Evolutionary conservation across 2,888 invertebrate genomes (phyloP).

Genomic region (Eristalis tenax): DNA sequence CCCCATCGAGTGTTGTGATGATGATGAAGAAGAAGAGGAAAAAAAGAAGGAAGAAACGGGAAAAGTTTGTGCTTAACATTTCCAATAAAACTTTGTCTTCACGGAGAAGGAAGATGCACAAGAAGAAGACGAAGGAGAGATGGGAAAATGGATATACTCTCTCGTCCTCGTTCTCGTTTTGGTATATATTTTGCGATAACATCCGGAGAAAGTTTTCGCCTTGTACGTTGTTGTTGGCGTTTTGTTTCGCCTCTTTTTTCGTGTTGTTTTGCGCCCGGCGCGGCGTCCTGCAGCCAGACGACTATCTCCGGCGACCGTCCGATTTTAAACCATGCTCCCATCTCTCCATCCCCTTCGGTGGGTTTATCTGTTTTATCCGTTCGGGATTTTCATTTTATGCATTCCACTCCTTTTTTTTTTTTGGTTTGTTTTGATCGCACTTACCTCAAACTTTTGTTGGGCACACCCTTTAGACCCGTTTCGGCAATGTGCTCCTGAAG

Average conservation of each 20-base stretch:
- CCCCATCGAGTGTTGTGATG: background rate
- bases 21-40: background rate
- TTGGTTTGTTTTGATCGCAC: conserved; percentile 48
- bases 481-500: conserved; percentile 90
- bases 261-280: background rate
- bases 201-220: conserved; percentile 67
- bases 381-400: conserved; percentile 41
- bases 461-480: conserved; percentile 85
- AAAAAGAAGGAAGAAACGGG: conserved; percentile 31
- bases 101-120: background rate
- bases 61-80: conserved; percentile 69
- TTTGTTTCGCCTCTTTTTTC: conserved; percentile 19
- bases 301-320: conserved; percentile 49
- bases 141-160: background rate
- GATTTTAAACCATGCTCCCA: conserved; percentile 28
- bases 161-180: background rate
- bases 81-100: conserved; percentile 71
- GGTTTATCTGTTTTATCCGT: conserved; percentile 53
- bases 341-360: background rate
- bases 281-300: conserved; percentile 10
- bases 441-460: conserved; percentile 88
- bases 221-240: conserved; percentile 48
- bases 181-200: conserved; percentile 54
- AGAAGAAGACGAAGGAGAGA: background rate
- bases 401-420: background rate